These are phyloP conservation scores for Fringilla coelebs DNA, from an alignment of 2,797 vertebrate species.

Conservation along the genomic window DNA sequence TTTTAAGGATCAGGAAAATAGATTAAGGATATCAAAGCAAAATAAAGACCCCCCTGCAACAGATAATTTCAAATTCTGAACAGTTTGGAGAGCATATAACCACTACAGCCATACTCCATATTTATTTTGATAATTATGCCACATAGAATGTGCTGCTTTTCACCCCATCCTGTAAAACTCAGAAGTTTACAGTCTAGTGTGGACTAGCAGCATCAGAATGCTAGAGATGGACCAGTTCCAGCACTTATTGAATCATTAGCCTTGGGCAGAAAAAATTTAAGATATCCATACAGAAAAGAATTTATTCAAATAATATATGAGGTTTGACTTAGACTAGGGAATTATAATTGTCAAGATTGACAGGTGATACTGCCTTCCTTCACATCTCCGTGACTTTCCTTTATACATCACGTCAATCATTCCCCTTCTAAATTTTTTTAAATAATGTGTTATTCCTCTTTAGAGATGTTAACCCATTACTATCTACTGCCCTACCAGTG, in stretches of 20 bases:
- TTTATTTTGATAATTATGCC: conserved; percentile 22
- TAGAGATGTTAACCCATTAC: not conserved
- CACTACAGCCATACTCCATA: not conserved
- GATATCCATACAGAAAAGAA: not conserved
- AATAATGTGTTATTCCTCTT: not conserved
- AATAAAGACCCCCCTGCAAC: not conserved
- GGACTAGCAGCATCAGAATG: not conserved
- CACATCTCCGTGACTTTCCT: conserved; percentile 28
- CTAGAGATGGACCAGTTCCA: conserved; percentile 13
- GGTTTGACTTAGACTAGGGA: not conserved
- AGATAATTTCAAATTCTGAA: not conserved
- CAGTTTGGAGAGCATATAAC: not conserved
- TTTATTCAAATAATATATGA: conserved; percentile 26
- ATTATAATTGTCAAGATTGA: conserved; percentile 29
- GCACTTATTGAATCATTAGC: not conserved
- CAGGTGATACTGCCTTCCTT: conserved; percentile 45
- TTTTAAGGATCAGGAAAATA: not conserved
- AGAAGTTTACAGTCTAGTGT: not conserved
- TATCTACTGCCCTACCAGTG: not conserved
- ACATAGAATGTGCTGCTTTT: conserved; percentile 1
- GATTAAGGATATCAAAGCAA: not conserved
- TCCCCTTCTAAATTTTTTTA: not conserved
- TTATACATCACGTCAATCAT: conserved; percentile 21
- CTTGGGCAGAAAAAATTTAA: not conserved
- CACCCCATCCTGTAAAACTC: not conserved